Percentiles rank a stretch among this genome's conserved stretches.
phyloP scores from a whole-genome alignment of 2,113 vertebrate species.

The Dicerorhinus sumatrensis region DNA sequence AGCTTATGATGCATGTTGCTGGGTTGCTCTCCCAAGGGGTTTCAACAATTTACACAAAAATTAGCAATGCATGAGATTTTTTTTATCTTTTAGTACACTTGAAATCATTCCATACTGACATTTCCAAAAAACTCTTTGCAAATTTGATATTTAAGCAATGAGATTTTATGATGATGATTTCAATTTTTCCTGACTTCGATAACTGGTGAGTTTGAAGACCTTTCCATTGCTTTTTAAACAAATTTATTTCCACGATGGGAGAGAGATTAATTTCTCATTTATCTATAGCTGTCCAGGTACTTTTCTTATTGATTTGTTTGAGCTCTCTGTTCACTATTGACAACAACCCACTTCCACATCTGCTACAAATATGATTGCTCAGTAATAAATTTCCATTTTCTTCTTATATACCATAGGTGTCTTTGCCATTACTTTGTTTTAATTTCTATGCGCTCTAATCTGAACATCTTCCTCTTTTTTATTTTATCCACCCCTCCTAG shows the following conservation, averaged over 20 bases:
- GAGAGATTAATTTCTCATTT: background rate
- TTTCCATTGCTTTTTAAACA: conserved; percentile 47
- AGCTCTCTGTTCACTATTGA: background rate
- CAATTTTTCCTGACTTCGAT: conserved; percentile 30
- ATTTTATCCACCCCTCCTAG: too few relatives aligned
- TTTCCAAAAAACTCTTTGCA: conserved; percentile 29
- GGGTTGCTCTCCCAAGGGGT: background rate
- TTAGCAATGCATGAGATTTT: conserved; percentile 62
- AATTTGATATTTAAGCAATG: conserved; percentile 51
- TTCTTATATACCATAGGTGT: background rate
- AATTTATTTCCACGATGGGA: background rate
- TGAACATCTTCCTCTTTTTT: background rate
- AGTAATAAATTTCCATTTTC: background rate
- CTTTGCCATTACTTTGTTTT: background rate
- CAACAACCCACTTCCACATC: background rate
- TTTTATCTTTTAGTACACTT: conserved; percentile 30
- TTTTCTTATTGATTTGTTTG: background rate
- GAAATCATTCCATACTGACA: conserved; percentile 44
- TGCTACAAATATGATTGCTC: background rate
- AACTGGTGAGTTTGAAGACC: background rate
- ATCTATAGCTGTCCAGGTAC: background rate
- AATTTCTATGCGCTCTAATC: background rate
- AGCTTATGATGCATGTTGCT: conserved; percentile 34
- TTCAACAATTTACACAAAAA: conserved; percentile 64
- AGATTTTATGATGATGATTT: conserved; percentile 45